A percentile compares a stretch with the other conserved stretches of the same genome.
phyloP scores from a whole-genome alignment of 1,140 invertebrate species.

The Drosophila leontia region DNA sequence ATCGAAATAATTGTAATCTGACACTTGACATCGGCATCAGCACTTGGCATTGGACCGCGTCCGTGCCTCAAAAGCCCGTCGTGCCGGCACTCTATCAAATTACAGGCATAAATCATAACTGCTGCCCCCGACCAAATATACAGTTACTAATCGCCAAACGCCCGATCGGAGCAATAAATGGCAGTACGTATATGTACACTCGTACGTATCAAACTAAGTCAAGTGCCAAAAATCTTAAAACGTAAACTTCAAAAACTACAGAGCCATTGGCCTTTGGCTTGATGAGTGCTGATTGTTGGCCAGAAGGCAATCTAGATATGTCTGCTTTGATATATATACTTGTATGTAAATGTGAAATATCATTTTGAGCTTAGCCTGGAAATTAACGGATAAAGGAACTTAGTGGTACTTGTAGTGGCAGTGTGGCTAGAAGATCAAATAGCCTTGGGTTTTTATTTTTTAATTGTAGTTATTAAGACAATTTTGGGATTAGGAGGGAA shows the following conservation, averaged over 20 bases:
- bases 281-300: conserved; percentile 29
- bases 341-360: background rate
- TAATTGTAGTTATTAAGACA: background rate
- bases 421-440: background rate
- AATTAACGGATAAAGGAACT: conserved; percentile 8
- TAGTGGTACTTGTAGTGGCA: background rate
- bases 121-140: conserved; percentile 55
- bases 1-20: conserved; percentile 80
- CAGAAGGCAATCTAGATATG: conserved; percentile 30
- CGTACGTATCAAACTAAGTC: conserved; percentile 49
- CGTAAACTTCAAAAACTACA: conserved; percentile 44
- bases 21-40: conserved; percentile 77
- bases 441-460: background rate
- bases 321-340: background rate
- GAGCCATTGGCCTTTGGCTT: conserved; percentile 31
- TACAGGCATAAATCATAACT: conserved; percentile 80
- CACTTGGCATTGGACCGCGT: conserved; percentile 69
- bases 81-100: conserved; percentile 75
- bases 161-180: conserved; percentile 40
- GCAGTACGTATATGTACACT: conserved; percentile 28
- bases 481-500: background rate
- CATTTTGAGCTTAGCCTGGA: background rate
- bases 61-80: conserved; percentile 48
- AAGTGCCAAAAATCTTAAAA: conserved; percentile 72
- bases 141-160: conserved; percentile 48